Evolutionary conservation across 37 sponge, comb jelly and placozoan genomes (phyloP), one percentile per base, ranked within the genome.

Genomic region (Corticium candelabrum): DNA sequence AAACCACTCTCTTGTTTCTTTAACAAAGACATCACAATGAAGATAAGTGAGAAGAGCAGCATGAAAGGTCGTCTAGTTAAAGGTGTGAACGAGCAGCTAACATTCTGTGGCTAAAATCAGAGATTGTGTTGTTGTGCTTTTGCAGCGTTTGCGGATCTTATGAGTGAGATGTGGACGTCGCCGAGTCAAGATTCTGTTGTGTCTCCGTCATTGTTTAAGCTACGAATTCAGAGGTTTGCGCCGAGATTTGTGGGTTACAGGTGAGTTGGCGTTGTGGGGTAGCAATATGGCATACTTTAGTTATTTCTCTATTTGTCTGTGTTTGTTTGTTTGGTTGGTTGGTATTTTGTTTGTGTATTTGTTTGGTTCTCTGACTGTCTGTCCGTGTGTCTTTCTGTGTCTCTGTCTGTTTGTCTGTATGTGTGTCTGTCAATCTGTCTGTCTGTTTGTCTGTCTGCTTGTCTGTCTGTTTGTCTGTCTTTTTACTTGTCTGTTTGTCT

Each of bases 151-250:
- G 41, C 41, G 32, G 33, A 56, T 5, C 85, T 84, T 2, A 21
- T 84, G 75, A 37, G 57, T 21, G 41, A 75, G 68, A 84, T 84
- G 85, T 79, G 85, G 85, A 68, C 2, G 21, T n/a, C n/a, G n/a
- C n/a, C n/a, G n/a, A n/a, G n/a, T n/a, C n/a, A n/a, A n/a, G n/a
- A n/a, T n/a, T n/a, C n/a, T n/a, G n/a, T n/a, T n/a, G n/a, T n/a
- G n/a, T n/a, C n/a, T 3, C 79, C 89, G 33, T 36, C 38, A 1
- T 27, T 37, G 69, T 68, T 90, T 68, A 87, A 87, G 72, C 29
- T 33, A 15, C 56, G 74, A 68, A 70, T 88, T 32, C 73, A 39
- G 41, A 43, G 74, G 38, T 77, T 57, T 74, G 57, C 77, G 2
- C 80, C 67, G 21, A 72, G 81, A 35, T 90, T 84, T 56, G 38